Percentiles rank a stretch among this genome's conserved stretches.
phyloP scores from a whole-genome alignment of 1,140 invertebrate genomes.

The Oncopeltus fasciatus region DNA sequence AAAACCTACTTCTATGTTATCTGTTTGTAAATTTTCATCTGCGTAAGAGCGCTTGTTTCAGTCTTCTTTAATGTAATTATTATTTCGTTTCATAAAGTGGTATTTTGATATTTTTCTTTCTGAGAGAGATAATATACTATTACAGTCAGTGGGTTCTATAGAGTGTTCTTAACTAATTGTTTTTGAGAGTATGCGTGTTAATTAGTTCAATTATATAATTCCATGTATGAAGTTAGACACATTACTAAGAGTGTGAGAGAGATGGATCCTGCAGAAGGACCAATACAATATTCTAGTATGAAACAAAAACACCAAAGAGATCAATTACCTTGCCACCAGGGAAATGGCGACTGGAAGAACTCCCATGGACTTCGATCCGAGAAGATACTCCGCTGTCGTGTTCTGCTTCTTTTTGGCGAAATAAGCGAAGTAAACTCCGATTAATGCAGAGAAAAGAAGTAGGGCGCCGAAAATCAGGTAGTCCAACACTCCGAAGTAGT shows the following conservation, averaged over 20 bases:
- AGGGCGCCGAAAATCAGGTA: constrained; percentile 52
- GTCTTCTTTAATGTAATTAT: too few species aligned
- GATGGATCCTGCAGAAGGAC: not conserved
- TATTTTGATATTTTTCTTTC: too few species aligned
- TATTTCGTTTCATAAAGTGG: too few species aligned
- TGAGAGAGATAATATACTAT: too few species aligned
- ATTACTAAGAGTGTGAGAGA: not conserved
- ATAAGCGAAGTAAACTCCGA: constrained; percentile 69
- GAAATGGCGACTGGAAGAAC: constrained; percentile 67
- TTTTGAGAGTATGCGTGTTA: too few species aligned
- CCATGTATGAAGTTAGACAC: constrained; percentile 46
- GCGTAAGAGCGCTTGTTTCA: too few species aligned
- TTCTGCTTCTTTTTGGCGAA: constrained; percentile 53
- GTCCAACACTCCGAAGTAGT: constrained; percentile 30
- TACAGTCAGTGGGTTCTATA: too few species aligned
- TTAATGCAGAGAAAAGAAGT: constrained; percentile 50
- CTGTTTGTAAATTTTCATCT: too few species aligned
- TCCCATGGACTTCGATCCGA: constrained; percentile 67
- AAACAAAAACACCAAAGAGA: not conserved
- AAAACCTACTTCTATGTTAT: too few species aligned
- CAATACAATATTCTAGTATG: not conserved
- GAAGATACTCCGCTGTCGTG: constrained; percentile 59
- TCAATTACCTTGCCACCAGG: constrained; percentile 51
- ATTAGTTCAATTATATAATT: too few species aligned
- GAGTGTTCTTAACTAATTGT: too few species aligned